Evolutionary conservation across 2,113 vertebrate genomes (phyloP).

Genomic region (Sporophila hypoxantha): DNA sequence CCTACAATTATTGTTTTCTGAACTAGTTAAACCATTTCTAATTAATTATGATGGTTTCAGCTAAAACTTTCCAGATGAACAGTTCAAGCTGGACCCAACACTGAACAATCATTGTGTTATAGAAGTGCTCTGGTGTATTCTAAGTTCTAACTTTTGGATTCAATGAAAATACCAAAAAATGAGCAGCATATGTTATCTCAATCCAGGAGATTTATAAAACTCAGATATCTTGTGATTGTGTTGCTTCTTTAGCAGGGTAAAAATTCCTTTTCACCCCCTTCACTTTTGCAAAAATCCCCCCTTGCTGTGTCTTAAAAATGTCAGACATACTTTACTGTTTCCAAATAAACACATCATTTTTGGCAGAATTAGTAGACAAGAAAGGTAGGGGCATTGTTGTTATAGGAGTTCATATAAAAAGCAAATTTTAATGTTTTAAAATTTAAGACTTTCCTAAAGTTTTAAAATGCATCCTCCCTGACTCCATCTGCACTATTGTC

Average conservation of each 20-base stretch:
- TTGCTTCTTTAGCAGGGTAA: constrained; percentile 12
- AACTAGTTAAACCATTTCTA: constrained; percentile 34
- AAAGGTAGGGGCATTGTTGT: constrained; percentile 55
- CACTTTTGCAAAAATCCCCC: constrained; percentile 19
- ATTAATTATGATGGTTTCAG: constrained; percentile 41
- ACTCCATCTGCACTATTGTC: constrained; percentile 25
- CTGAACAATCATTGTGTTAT: background rate
- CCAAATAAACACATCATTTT: constrained; percentile 59
- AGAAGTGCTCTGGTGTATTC: background rate
- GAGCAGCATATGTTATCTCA: background rate
- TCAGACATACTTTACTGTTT: constrained; percentile 58
- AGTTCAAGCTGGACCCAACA: background rate
- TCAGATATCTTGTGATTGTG: background rate
- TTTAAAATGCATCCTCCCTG: constrained; percentile 52
- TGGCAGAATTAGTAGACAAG: constrained; percentile 62
- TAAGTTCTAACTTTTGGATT: background rate
- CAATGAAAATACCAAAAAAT: constrained; percentile 6
- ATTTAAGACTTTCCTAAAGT: constrained; percentile 54
- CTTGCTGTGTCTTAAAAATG: constrained; percentile 46
- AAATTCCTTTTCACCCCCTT: constrained; percentile 26
- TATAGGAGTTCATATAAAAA: constrained; percentile 58
- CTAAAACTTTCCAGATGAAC: constrained; percentile 38
- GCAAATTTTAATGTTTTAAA: constrained; percentile 59
- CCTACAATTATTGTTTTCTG: background rate
- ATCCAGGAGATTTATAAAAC: constrained; percentile 2